Evolutionary conservation across 2,113 vertebrate species (phyloP).

Genomic region (Ascaphus truei): DNA sequence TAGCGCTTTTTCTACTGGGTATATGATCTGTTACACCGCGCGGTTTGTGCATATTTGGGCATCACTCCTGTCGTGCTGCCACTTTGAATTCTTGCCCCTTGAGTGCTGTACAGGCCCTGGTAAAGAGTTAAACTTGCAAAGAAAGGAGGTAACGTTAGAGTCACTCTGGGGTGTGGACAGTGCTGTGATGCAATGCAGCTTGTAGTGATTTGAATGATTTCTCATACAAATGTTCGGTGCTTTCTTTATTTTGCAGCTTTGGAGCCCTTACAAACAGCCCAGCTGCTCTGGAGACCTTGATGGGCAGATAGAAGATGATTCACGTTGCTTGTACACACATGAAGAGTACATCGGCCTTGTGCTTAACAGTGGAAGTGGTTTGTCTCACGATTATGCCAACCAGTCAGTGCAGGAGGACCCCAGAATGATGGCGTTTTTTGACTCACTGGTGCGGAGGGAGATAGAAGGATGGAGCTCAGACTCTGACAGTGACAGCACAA

Average conservation of each 20-base stretch:
- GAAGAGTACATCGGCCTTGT: conserved; percentile 98
- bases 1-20: too few species aligned
- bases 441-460: conserved; percentile 92
- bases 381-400: conserved; percentile 95
- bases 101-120: too few species aligned
- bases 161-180: too few species aligned
- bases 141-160: too few species aligned
- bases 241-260: conserved; percentile 66
- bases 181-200: too few species aligned
- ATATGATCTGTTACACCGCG: too few species aligned
- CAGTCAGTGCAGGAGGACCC: conserved; percentile 96
- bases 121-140: too few species aligned
- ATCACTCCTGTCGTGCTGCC: too few species aligned
- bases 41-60: too few species aligned
- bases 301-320: conserved; percentile 88
- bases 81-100: too few species aligned
- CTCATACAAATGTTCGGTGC: too few species aligned
- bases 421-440: conserved; percentile 98
- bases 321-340: conserved; percentile 91
- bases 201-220: too few species aligned
- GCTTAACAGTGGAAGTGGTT: conserved; percentile 90
- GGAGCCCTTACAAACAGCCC: conserved; percentile 96
- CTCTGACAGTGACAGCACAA: conserved; percentile 93
- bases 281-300: conserved; percentile 89
- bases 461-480: conserved; percentile 98